Evolutionary conservation across 2,797 vertebrate genomes (phyloP), one percentile per base, ranked within the genome.

Genomic region (Typhlichthys subterraneus): DNA sequence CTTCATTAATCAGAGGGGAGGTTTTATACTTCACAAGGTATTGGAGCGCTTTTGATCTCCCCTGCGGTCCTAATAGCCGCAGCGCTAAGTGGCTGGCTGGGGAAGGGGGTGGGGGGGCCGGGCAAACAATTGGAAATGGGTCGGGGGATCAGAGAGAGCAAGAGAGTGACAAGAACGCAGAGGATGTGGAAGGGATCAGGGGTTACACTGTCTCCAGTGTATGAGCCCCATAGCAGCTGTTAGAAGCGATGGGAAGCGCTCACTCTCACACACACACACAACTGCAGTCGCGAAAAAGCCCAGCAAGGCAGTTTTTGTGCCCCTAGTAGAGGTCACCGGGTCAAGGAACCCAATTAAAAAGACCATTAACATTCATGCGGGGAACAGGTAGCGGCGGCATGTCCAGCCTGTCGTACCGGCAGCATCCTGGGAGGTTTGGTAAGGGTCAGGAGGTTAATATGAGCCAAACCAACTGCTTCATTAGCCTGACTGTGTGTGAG

Each of bases 321-420:
- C 74, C 80, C 80, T 83, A 69, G 74, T 57, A 81, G 84, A 76
- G 90, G 86, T 90, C 88, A 81, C 51, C 5, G 45, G 83, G 86
- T 88, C 82, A 81, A 76, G 71, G 69, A 81, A 89, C 83, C 73
- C 86, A 90, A 87, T 91, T 91, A 89, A 88, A 88, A 88, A 83
- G 84, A 86, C 89, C 87, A 92, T 90, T 88, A 91, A 90, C 85
- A 88, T 85, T 84, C 87, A 82, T 80, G 73, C 77, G 86, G 83
- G 82, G 88, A 82, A 81, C 71, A 23, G 23, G 23, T 23, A 23
- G 23, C 23, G 75, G 71, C n/a, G 63, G 5, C 67, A 56, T 59
- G 76, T 82, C 80, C 72, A 76, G 75, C 65, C 69, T 79, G 76
- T 83, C 85, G 77, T 75, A 82, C 78, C 58, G 61, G 59, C 45